Evolutionary conservation across 2,113 vertebrate genomes (phyloP).

Genomic region (Mastomys coucha): DNA sequence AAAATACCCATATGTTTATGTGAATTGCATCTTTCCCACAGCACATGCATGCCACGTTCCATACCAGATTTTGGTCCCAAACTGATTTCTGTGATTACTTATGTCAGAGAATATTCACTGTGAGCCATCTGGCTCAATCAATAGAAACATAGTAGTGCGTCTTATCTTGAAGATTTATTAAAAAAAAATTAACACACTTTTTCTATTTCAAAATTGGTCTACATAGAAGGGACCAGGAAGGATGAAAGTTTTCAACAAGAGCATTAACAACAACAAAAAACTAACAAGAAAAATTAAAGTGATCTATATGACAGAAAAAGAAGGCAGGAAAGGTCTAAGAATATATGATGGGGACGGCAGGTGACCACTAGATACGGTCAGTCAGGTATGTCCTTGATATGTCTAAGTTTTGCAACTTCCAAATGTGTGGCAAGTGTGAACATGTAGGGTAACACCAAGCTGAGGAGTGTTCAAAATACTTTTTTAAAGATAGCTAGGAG

Average conservation of each 20-base stretch:
- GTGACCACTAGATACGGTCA: no score
- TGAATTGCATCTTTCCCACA: slow-evolving; percentile 63
- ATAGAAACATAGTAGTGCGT: slow-evolving; percentile 78
- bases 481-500: slow-evolving; percentile 17
- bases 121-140: slow-evolving; percentile 81
- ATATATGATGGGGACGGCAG: neutral
- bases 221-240: slow-evolving; percentile 64
- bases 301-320: slow-evolving; percentile 1
- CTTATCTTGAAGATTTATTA: slow-evolving; percentile 75
- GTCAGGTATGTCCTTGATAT: neutral
- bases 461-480: slow-evolving; percentile 3
- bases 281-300: slow-evolving; percentile 43
- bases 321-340: neutral
- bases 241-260: slow-evolving; percentile 76
- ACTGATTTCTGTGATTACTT: slow-evolving; percentile 79
- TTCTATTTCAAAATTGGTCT: slow-evolving; percentile 74
- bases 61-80: slow-evolving; percentile 72
- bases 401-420: neutral
- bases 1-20: slow-evolving; percentile 70
- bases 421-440: neutral
- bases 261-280: slow-evolving; percentile 37
- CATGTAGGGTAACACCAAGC: neutral
- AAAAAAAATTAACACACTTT: slow-evolving; percentile 79
- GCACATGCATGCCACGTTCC: slow-evolving; percentile 67
- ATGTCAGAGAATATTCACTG: slow-evolving; percentile 78